Evolutionary conservation across 2,797 vertebrate species (phyloP).

Genomic region (Poeciliopsis turneri): DNA sequence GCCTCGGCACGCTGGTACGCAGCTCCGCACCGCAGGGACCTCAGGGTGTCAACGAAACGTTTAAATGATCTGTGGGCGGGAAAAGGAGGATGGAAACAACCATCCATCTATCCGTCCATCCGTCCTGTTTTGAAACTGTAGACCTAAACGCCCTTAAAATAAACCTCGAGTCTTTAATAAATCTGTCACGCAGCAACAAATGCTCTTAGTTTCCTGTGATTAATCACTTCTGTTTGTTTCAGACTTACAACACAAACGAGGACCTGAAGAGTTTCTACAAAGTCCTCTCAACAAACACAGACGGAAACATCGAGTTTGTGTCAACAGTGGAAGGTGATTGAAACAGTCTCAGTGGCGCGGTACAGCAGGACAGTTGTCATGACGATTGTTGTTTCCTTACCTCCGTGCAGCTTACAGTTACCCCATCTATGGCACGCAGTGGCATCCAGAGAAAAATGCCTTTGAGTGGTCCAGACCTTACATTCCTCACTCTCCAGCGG

Average conservation of each 20-base stretch:
- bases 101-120: neutral
- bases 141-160: neutral
- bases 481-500: slow-evolving; percentile 81
- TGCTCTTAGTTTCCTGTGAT: no score
- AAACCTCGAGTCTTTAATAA: neutral
- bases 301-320: slow-evolving; percentile 85
- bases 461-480: slow-evolving; percentile 86
- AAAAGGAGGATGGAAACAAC: neutral
- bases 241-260: slow-evolving; percentile 85
- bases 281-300: slow-evolving; percentile 87
- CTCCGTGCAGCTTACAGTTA: slow-evolving; percentile 81
- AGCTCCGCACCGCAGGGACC: fast-evolving
- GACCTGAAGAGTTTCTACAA: slow-evolving; percentile 87
- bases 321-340: slow-evolving; percentile 92
- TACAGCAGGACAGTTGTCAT: neutral
- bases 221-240: neutral
- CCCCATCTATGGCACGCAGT: slow-evolving; percentile 91
- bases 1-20: slow-evolving; percentile 84
- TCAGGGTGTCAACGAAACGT: neutral
- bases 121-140: neutral
- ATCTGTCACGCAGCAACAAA: neutral
- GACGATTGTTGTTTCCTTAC: neutral
- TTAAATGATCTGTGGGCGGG: no score
- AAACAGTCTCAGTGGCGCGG: no score
- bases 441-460: slow-evolving; percentile 96